Evolutionary conservation across 2,888 invertebrate species (phyloP), one percentile per base, ranked within the genome.

Genomic region (Cataglyphis cursor): DNA sequence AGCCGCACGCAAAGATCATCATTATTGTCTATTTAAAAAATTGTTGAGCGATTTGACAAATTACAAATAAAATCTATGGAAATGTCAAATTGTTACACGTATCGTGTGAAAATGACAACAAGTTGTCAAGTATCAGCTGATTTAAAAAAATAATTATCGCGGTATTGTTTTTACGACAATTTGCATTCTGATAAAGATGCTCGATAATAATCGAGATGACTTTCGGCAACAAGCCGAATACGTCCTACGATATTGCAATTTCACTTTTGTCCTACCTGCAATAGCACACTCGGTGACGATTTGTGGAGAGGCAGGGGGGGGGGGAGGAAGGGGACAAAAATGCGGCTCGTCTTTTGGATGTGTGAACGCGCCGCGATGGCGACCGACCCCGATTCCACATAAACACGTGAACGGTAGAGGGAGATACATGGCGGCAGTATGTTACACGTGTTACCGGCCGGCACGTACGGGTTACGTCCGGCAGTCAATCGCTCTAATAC

Each of bases 401-500:
- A 93, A 93, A 93, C 92, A 93, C 93, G 93, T 90, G 89, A 92
- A 92, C 91, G 72, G 81, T 81, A 86, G 89, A 91, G 92, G 92
- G 93, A 94, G 93, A 94, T 94, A 94, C 94, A 94, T 93, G 93
- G 93, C 88, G 92, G 94, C 93, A 94, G 93, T 94, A 94, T 93
- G 94, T 94, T 94, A 94, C 94, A 94, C 94, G 93, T 93, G 94
- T 94, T 94, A 93, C 94, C 94, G 92, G 92, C 92, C 92, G 91
- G 94, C 94, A 94, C 94, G 94, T 94, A 94, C 93, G 92, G 92
- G 93, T 93, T 94, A 93, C 94, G 94, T 94, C 94, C 94, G 94
- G 94, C 93, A 94, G 94, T 94, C 94, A 94, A 94, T 94, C 94
- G 94, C 94, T 94, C 94, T 94, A 93, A 94, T 94, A 94, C 94